Evolutionary conservation across 2,888 invertebrate species (phyloP).

Genomic region (Belgica antarctica): DNA sequence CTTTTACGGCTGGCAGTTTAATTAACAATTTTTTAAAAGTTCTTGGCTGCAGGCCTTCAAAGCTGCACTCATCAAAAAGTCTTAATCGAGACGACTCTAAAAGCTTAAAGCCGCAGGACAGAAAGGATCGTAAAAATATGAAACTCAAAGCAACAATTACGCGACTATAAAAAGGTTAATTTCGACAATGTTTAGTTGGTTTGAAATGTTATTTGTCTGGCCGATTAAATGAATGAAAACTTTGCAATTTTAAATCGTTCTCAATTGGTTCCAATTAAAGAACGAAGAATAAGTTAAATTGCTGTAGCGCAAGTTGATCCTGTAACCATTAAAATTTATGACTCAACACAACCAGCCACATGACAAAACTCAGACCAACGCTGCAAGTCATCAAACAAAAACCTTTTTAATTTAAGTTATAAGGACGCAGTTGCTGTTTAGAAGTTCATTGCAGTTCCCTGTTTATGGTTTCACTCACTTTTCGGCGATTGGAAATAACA

Average conservation of each 20-base stretch:
- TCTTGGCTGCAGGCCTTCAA: neutral
- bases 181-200: neutral
- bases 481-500: neutral
- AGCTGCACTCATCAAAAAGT: neutral
- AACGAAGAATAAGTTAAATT: neutral
- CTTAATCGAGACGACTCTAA: conserved; percentile 5
- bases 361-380: neutral
- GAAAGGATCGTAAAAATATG: neutral
- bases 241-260: neutral
- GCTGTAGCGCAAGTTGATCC: neutral
- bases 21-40: conserved; percentile 10
- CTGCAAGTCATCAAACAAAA: neutral
- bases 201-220: neutral
- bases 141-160: neutral
- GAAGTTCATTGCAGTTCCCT: neutral
- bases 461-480: neutral
- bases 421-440: neutral
- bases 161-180: neutral
- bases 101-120: neutral
- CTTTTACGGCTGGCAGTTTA: conserved; percentile 37
- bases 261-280: neutral
- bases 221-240: neutral
- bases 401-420: conserved; percentile 7
- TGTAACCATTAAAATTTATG: neutral
- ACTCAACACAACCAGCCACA: neutral